A percentile compares a stretch with the other conserved stretches of the same genome.
These are phyloP conservation scores for Anhinga rufa DNA, from an alignment of 2,113 vertebrate genomes.

Conservation along the genomic window DNA sequence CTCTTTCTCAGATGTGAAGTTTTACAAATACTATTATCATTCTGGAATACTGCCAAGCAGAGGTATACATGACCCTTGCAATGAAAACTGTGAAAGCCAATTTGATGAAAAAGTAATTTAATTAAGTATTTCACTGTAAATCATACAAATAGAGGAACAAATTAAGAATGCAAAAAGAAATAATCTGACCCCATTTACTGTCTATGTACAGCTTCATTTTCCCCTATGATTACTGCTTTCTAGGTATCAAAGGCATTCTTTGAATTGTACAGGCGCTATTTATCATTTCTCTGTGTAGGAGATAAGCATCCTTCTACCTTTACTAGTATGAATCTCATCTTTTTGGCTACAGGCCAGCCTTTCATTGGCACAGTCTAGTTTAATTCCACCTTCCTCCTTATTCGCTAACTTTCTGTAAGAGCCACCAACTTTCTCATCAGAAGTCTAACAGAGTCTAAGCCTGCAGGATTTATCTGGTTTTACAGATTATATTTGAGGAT, in stretches of 20 bases:
- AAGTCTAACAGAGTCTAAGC: background rate
- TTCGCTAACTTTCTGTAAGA: background rate
- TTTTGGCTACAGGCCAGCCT: background rate
- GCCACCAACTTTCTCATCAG: background rate
- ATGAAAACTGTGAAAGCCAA: background rate
- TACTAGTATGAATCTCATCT: background rate
- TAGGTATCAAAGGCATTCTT: background rate
- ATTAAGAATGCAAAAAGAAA: background rate
- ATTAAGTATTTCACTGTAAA: background rate
- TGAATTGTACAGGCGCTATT: background rate
- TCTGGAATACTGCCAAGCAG: background rate
- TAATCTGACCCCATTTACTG: background rate
- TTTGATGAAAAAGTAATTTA: background rate
- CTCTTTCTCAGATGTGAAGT: background rate
- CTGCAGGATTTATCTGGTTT: background rate
- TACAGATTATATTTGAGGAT: background rate
- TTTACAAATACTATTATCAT: background rate
- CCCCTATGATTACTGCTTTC: background rate
- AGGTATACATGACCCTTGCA: background rate
- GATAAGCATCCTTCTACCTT: background rate
- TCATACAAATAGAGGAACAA: background rate
- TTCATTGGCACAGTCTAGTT: background rate
- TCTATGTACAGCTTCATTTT: background rate
- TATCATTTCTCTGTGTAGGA: background rate
- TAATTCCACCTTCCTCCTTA: background rate